Base-by-base conservation (phyloP, 2,113 vertebrate species). In the Alces alces region DNA sequence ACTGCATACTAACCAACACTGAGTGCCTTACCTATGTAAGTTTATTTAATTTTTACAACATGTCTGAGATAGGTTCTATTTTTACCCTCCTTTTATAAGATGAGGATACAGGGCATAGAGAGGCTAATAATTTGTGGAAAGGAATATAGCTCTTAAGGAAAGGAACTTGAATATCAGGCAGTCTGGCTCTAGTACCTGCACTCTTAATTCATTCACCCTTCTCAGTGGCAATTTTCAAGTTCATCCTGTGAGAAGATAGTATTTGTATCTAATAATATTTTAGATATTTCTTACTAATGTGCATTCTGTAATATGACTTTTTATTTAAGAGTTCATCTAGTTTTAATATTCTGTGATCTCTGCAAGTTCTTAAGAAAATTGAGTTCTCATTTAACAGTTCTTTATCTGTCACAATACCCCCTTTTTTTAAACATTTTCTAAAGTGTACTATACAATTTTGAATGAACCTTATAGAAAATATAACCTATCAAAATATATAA, bases 291-390 rank as follows among this genome's bases (percentile, higher is more conserved):
- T 95, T n/a, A 50, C 52, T 70, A 84, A 30, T 89, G 45, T 84
- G 15, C 11, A 73, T 83, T 83, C 52, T 96, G 4, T 39, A 70
- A 57, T 52, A 55, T 52, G 83, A 83, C 45, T 66, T 61, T 93
- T 87, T 93, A 39, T 19, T 36, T 70, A 60, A 88, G 36, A 78
- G 52, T 96, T 45, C 50, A 55, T 57, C 45, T 78, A 36, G 19
- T 73, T 95, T 86, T 84, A 61, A 27, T 82, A 70, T 83, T 82
- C 39, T 61, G 1, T 96, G 36, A 93, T 91, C 64, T 52, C 21
- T 82, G 25, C 50, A 97, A 91, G 54, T 91, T 91, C 45, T 25
- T 94, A 60, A 91, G 79, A 80, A 94, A 97, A 86, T 30, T 73
- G 6, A 90, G 14, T 91, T 90, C 50, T 96, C 73, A 36, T 61